Evolutionary conservation across 2,113 vertebrate genomes (phyloP), one percentile per base, ranked within the genome.

Genomic region (Copsychus sechellarum): DNA sequence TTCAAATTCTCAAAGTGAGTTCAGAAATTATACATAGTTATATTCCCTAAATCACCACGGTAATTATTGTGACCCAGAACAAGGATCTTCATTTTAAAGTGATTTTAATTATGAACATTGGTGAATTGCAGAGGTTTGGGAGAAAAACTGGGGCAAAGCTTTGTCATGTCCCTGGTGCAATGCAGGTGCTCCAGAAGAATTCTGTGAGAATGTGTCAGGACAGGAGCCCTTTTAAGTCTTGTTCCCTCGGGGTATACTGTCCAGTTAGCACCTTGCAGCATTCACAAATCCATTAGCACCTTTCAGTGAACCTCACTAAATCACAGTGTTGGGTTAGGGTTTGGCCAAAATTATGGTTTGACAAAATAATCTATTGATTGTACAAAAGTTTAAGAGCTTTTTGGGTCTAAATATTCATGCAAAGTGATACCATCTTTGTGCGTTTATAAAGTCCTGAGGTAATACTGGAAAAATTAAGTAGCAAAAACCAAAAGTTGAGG

Each of bases 51-150:
- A 90, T 81, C 86, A 94, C 86, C 38, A 51, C 7, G 17, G 76
- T 93, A 96, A 95, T 97, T 95, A 94, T 29, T 91, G 82, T 76
- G 89, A 96, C 96, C 82, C 81, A 95, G 85, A 94, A 93, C 62
- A 93, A 90, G 24, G 36, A 62, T 42, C 51, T 65, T 92, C 3
- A 77, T 82, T 93, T 94, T 71, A 77, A 87, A 86, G 38, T 71
- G 31, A 71, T 87, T 83, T 94, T 92, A 92, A 87, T 86, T 95
- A 78, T 42, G 67, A 92, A 89, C 53, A 26, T 2, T n/a, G 18
- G n/a, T 84, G 28, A 92, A 81, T 50, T 88, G 56, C 19, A 74
- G 38, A 77, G 36, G 20, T 85, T 66, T 93, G 40, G 48, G 43
- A 88, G 26, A 19, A 6, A 88, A 97, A 96, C 47, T 88, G 90